Evolutionary conservation across 2,113 vertebrate genomes (phyloP).

Genomic region (Podarcis raffonei): DNA sequence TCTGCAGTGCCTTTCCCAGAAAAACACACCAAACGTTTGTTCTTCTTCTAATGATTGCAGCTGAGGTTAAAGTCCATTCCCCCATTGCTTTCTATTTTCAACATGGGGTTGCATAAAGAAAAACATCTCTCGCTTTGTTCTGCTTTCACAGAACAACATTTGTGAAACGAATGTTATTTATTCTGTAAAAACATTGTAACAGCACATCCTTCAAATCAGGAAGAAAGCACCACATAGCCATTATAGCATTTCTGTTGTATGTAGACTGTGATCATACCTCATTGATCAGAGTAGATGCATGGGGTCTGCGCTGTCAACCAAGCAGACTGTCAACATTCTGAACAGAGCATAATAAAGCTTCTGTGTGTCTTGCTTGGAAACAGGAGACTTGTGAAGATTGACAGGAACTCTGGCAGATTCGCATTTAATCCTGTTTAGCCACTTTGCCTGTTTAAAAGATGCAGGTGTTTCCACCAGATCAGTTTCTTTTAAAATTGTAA

Average conservation of each 20-base stretch:
- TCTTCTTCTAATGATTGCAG: neutral
- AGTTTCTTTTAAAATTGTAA: neutral
- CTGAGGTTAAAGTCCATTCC: neutral
- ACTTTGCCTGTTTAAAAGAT: neutral
- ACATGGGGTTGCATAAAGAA: neutral
- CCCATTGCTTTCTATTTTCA: neutral
- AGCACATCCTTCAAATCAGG: neutral
- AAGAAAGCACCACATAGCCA: neutral
- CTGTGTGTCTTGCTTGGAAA: neutral
- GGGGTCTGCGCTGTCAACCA: neutral
- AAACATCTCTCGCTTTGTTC: neutral
- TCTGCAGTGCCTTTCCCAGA: neutral
- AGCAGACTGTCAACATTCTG: neutral
- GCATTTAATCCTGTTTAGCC: neutral
- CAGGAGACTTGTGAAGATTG: neutral
- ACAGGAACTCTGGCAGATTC: neutral
- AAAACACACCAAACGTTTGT: neutral
- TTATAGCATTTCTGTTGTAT: neutral
- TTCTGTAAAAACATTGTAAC: neutral
- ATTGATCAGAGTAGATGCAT: neutral
- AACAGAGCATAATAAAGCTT: neutral
- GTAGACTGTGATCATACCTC: neutral
- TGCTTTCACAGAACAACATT: neutral
- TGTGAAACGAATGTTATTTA: neutral
- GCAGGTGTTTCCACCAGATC: neutral